A percentile compares a stretch with the other conserved stretches of the same genome.
These are phyloP conservation scores for Oasisia sp. DNA, from an alignment of 2,888 invertebrate genomes.

Conservation along the genomic window DNA sequence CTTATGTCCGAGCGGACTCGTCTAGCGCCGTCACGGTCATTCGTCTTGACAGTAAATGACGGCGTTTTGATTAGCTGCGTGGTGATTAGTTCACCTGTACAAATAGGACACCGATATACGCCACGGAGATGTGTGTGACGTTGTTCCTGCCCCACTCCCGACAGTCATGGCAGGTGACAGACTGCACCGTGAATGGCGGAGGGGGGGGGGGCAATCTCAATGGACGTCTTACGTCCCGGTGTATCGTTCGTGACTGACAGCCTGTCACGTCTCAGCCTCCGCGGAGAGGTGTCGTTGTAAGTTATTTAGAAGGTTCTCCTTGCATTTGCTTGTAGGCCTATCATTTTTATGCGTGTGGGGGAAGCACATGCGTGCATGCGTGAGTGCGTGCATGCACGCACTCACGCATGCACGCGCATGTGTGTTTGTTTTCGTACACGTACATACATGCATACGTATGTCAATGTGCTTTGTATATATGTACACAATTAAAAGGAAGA, in stretches of 20 bases:
- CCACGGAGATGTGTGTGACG: background rate
- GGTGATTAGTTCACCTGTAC: background rate
- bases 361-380: background rate
- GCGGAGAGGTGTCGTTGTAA: background rate
- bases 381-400: background rate
- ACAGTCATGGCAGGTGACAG: background rate
- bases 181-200: background rate
- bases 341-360: background rate
- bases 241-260: background rate
- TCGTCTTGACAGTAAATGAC: background rate
- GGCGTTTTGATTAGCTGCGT: background rate
- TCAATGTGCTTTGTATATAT: too few species aligned
- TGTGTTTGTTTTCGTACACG: background rate
- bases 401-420: background rate
- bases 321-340: background rate
- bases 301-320: background rate
- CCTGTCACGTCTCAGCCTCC: background rate
- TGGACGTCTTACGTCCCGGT: background rate
- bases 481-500: too few species aligned
- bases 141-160: background rate
- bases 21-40: too few species aligned
- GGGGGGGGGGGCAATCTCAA: background rate
- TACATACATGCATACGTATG: too few species aligned
- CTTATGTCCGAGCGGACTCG: too few species aligned
- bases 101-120: background rate